Evolutionary conservation across 2,113 vertebrate genomes (phyloP).

Genomic region (Taurulus bubalis): DNA sequence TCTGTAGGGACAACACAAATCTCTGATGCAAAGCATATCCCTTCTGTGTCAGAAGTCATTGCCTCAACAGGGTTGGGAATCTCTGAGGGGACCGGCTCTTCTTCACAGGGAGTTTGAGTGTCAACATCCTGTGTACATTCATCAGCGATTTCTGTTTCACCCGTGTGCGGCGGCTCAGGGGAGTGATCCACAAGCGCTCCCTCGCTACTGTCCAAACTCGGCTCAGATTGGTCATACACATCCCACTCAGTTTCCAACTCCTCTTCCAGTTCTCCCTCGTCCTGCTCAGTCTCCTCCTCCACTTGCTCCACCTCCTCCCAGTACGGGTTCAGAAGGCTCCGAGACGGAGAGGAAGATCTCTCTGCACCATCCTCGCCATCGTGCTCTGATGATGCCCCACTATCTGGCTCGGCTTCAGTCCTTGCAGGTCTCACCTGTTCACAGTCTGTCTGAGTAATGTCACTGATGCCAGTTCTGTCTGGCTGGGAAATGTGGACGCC

Average conservation of each 20-base stretch:
- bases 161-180: slow-evolving; percentile 44
- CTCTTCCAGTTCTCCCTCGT: slow-evolving; percentile 33
- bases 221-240: slow-evolving; percentile 70
- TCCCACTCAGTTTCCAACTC: slow-evolving; percentile 69
- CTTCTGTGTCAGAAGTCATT: slow-evolving; percentile 51
- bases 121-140: slow-evolving; percentile 66
- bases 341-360: slow-evolving; percentile 40
- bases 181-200: slow-evolving; percentile 55
- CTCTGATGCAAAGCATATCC: slow-evolving; percentile 46
- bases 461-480: slow-evolving; percentile 64
- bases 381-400: slow-evolving; percentile 75
- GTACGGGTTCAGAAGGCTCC: slow-evolving; percentile 65
- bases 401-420: slow-evolving; percentile 76
- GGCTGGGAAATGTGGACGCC: slow-evolving; percentile 73
- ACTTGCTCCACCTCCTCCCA: slow-evolving; percentile 44
- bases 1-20: slow-evolving; percentile 23
- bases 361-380: slow-evolving; percentile 62
- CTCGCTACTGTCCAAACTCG: slow-evolving; percentile 64
- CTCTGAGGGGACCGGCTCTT: slow-evolving; percentile 56
- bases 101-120: slow-evolving; percentile 54
- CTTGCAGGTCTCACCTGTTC: slow-evolving; percentile 59
- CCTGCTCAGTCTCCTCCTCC: slow-evolving; percentile 36
- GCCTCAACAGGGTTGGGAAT: slow-evolving; percentile 19
- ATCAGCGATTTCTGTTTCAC: slow-evolving; percentile 50
- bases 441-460: slow-evolving; percentile 60